Percentiles rank a stretch among this genome's conserved stretches.
These are phyloP conservation scores for Montipora sp. DNA, from an alignment of 64 coral and sea anemone genomes.

Conservation along the genomic window DNA sequence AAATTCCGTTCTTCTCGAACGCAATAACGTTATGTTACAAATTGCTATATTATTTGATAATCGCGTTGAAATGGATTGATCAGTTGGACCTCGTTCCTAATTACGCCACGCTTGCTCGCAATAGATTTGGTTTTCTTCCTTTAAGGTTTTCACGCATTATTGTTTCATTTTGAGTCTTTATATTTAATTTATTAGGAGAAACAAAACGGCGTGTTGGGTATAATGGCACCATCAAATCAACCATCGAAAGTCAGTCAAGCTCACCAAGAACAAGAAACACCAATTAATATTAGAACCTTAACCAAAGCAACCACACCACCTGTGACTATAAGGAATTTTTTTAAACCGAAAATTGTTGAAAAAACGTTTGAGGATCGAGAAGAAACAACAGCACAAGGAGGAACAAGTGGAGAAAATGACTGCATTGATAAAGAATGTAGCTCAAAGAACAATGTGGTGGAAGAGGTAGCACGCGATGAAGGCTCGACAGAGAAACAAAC, in stretches of 20 bases:
- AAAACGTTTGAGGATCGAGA: background rate
- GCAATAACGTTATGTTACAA: too few species aligned
- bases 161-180: background rate
- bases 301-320: slow-evolving; percentile 83
- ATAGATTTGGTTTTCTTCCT: too few species aligned
- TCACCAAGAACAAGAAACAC: slow-evolving; percentile 63
- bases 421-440: background rate
- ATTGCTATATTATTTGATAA: too few species aligned
- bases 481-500: background rate
- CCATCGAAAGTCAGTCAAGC: slow-evolving; percentile 33
- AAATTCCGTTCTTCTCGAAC: too few species aligned
- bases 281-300: slow-evolving; percentile 79
- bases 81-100: too few species aligned
- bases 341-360: slow-evolving; percentile 56
- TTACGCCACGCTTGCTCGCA: too few species aligned
- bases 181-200: slow-evolving; percentile 10
- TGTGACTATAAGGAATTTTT: slow-evolving; percentile 92
- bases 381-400: background rate
- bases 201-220: slow-evolving; percentile 68
- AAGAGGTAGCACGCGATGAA: background rate
- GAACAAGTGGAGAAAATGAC: background rate
- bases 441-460: background rate
- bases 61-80: too few species aligned
- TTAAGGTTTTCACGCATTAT: too few species aligned
- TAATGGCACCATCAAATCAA: slow-evolving; percentile 36